phyloP scores from a whole-genome alignment of 2,888 invertebrate species.

The Trissolcus japonicus region DNA sequence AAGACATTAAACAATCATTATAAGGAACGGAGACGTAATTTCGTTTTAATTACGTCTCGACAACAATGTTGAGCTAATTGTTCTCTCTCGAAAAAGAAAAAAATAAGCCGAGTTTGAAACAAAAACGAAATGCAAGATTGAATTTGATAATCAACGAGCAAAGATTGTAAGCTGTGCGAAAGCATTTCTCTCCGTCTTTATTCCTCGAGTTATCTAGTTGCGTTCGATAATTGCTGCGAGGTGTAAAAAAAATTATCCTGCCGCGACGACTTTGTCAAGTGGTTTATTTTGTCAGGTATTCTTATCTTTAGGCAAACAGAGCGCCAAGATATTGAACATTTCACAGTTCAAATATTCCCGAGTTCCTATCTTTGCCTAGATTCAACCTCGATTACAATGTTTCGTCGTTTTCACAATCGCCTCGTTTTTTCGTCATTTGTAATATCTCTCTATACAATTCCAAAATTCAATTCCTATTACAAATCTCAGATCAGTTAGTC shows the following conservation, averaged over 20 bases:
- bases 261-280: conserved; percentile 68
- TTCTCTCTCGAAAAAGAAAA: not conserved
- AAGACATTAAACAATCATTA: no score
- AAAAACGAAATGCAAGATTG: not conserved
- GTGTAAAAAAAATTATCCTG: conserved; percentile 68
- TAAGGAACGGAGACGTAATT: no score
- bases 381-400: conserved; percentile 8
- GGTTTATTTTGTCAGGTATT: conserved; percentile 72
- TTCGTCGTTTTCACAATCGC: no score
- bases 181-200: conserved; percentile 52
- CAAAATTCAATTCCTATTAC: not conserved
- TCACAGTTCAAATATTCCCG: conserved; percentile 53
- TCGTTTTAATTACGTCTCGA: no score
- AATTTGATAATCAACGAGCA: conserved; percentile 16
- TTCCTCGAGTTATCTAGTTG: conserved; percentile 64
- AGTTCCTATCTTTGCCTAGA: conserved; percentile 49
- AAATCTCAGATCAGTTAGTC: conserved; percentile 6
- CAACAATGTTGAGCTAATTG: no score
- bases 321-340: conserved; percentile 69
- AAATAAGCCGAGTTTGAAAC: not conserved
- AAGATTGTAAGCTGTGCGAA: conserved; percentile 38
- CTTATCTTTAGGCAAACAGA: conserved; percentile 68
- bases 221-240: conserved; percentile 63
- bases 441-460: no score
- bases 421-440: no score